Evolutionary conservation across 2,113 vertebrate species (phyloP), one percentile per base, ranked within the genome.

Genomic region (Tragelaphus scriptus): DNA sequence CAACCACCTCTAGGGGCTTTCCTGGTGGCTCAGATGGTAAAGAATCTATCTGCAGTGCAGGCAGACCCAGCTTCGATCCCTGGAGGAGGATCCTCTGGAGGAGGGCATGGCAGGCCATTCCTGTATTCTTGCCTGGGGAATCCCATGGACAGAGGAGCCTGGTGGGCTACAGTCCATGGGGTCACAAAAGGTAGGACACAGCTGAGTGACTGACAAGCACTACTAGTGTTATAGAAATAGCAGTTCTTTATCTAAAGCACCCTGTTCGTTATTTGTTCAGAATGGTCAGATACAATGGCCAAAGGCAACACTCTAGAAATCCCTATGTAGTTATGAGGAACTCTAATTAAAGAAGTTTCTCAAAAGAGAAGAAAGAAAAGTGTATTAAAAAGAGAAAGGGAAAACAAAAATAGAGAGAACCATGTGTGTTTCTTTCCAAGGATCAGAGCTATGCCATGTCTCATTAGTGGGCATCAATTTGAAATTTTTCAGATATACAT

Each of bases 401-500:
- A 49, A 30, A 71, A 32, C 51, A 55, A 61, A 95, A 63, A 71
- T 12, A 92, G 11, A 82, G 19, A 61, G 26, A 94, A 90, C 0
- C 47, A 1, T 12, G 13, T 2, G 1, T 86, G 32, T 68, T 94
- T 0, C 80, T 93, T 91, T 58, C 21, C 28, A 77, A 96, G 87
- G 61, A 90, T 44, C 63, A 93, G 51, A 91, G 16, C 26, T 53
- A 13, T 16, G 88, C 58, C 36, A 9, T 58, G 36, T 85, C 89
- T 92, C 88, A 7, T 88, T 90, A 96, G n/a, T 49, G 49, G 58
- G 65, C 44, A 85, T 85, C 19, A 23, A 79, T 68, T 61, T 93
- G 55, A 63, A 98, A 96, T 94, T 75, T 63, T 92, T 77, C 91
- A 97, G 65, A 88, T 55, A 82, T 32, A 5, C 49, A 36, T 93